Conservation (phyloP, 2,113 vertebrate species). For the Corvus cornix region DNA sequence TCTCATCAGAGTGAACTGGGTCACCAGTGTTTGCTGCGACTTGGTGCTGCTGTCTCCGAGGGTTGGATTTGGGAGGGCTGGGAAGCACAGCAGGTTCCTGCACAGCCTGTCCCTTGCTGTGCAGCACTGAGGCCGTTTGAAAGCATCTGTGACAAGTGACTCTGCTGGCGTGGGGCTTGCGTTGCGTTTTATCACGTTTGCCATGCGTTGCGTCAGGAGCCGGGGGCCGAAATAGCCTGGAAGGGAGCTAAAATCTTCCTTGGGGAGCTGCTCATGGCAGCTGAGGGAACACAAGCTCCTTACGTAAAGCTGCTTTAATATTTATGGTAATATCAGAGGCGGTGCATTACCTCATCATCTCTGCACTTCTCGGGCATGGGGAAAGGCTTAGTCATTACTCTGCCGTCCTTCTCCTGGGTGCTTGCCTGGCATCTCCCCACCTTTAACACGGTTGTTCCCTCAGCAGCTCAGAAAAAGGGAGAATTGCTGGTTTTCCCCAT, state of each 20-base stretch:
- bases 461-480: background rate
- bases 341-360: slow-evolving; percentile 16
- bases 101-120: background rate
- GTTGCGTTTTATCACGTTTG: accelerated
- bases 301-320: slow-evolving; percentile 36
- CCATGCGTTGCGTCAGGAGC: background rate
- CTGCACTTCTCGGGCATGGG: background rate
- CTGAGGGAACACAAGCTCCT: background rate
- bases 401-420: background rate
- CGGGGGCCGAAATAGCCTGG: background rate
- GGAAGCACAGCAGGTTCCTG: background rate
- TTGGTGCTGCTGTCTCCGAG: background rate
- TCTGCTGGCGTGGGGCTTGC: background rate
- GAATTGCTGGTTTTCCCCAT: background rate
- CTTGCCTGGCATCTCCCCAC: background rate
- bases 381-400: slow-evolving; percentile 33
- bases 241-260: background rate
- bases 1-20: background rate
- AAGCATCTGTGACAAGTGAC: background rate
- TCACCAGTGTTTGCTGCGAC: background rate
- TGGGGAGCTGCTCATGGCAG: background rate
- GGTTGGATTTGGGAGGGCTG: background rate
- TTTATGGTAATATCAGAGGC: background rate
- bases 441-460: accelerated
- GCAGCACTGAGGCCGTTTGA: background rate